Evolutionary conservation across 2,113 vertebrate genomes (phyloP).

Genomic region (Cranoglanis bouderius): DNA sequence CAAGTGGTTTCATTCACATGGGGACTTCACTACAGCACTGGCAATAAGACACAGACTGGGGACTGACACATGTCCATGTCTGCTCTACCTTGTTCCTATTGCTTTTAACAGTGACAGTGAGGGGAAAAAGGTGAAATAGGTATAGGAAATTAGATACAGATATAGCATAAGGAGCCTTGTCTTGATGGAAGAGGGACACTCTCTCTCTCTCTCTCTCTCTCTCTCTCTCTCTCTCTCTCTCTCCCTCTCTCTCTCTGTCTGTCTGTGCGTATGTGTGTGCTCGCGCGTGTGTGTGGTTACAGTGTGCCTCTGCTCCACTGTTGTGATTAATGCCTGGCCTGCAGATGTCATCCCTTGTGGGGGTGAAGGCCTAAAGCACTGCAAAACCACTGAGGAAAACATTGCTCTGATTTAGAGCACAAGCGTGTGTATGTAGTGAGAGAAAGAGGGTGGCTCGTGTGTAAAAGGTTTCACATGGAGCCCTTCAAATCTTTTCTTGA

Average conservation of each 20-base stretch:
- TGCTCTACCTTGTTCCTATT: background rate
- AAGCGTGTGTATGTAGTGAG: background rate
- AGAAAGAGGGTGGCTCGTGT: background rate
- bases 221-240: background rate
- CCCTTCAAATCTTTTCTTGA: background rate
- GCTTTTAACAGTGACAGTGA: background rate
- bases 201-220: background rate
- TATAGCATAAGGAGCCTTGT: background rate
- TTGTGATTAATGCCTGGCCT: slow-evolving; percentile 51
- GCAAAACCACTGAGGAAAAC: slow-evolving; percentile 46
- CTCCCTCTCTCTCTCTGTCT: background rate
- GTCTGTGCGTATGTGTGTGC: background rate
- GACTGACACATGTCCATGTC: background rate
- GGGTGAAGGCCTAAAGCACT: slow-evolving; percentile 38
- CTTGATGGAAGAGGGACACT: background rate
- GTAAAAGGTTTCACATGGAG: slow-evolving; percentile 41
- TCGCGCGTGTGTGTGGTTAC: background rate
- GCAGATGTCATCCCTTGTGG: slow-evolving; percentile 47
- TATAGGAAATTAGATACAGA: background rate
- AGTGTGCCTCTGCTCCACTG: slow-evolving; percentile 9
- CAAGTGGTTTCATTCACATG: background rate
- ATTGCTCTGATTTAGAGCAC: slow-evolving; percentile 40
- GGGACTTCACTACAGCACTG: background rate
- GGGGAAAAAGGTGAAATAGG: background rate
- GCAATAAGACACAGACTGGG: background rate